Evolutionary conservation across 2,888 invertebrate genomes (phyloP), one percentile per base, ranked within the genome.

Genomic region (Brachypalpus laphriformis): DNA sequence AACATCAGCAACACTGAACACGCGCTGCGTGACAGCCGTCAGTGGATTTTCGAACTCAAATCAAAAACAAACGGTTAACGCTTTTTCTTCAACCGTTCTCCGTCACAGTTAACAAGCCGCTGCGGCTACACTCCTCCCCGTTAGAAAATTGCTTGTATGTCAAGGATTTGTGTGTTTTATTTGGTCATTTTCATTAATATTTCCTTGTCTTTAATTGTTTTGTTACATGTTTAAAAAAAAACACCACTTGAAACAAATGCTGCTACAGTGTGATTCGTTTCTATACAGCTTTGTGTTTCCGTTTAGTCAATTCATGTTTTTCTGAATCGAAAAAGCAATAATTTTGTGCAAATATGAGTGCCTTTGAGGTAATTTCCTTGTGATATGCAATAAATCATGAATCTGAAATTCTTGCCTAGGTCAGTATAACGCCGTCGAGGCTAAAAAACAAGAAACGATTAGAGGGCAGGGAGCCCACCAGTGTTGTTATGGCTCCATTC

Each of bases 401-500:
- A n/a, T n/a, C n/a, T n/a, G n/a, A 72, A n/a, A 74, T 75, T 2
- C 59, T 42, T 5, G 34, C 68, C 16, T 54, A 91, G 92, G 89
- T 92, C 40, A 89, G 88, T 61, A 82, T 92, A 20, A 92, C 92
- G 14, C 92, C 92, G 34, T 88, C 91, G n/a, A 89, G 91, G 2
- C 57, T 87, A 0, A 90, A 90, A 78, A 89, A 88, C 54, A 90
- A 90, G 77, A 90, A 88, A 90, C 90, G 89, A 87, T 90, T 87
- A 88, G 93, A 88, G 91, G 91, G 87, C 80, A 90, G 86, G 87
- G 92, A 91, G 87, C 91, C 91, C 6, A 88, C 90, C 0, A 83
- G 87, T 51, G 93, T 95, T 11, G 90, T 93, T 51, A 92, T 95
- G 88, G 95, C 94, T 9, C 95, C 95, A 1, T 96, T 96, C 91